These are phyloP conservation scores for Okapia johnstoni DNA, from an alignment of 2,113 vertebrate species.

Conservation along the genomic window DNA sequence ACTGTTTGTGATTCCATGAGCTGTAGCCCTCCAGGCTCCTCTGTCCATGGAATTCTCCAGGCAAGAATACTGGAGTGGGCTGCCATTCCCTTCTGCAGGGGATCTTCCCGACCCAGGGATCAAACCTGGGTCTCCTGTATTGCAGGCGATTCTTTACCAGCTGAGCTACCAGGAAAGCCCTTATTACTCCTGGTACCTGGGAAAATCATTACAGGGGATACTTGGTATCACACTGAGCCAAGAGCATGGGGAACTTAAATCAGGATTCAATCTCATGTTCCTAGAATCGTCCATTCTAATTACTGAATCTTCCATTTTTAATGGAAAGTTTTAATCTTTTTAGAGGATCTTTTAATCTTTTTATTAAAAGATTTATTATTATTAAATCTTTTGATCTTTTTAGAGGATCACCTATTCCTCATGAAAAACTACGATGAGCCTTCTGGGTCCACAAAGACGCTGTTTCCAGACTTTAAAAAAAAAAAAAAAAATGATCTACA, in stretches of 20 bases:
- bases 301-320: neutral
- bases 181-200: neutral
- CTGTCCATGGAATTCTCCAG: neutral
- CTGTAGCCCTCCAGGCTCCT: neutral
- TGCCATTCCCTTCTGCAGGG: neutral
- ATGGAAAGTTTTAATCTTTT: neutral
- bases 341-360: too few species aligned
- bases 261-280: neutral
- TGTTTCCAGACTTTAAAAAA: neutral
- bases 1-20: neutral
- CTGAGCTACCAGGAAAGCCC: neutral
- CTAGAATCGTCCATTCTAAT: neutral
- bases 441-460: neutral
- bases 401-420: neutral
- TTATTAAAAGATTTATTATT: too few species aligned
- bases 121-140: neutral
- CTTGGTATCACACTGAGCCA: neutral
- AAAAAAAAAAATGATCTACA: neutral
- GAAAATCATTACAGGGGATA: neutral
- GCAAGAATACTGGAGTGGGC: neutral
- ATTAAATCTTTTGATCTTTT: neutral
- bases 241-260: neutral
- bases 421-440: fast-evolving
- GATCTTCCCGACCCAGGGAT: neutral
- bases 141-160: neutral